Evolutionary conservation across 2,888 invertebrate genomes (phyloP).

Genomic region (Coelogynopora nodosa): DNA sequence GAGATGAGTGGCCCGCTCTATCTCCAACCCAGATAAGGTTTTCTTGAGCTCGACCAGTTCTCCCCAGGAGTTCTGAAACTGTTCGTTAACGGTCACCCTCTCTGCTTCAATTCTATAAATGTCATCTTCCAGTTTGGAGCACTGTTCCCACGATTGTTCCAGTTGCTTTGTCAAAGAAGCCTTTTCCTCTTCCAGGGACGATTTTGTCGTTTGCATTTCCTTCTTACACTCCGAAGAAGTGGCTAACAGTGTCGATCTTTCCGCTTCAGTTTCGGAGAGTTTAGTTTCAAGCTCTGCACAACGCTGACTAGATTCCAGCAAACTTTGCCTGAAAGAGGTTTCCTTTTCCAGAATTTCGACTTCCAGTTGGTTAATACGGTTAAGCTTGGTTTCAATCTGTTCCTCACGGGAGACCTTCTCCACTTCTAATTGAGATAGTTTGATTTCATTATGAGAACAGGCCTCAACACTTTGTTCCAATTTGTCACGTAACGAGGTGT

Average conservation of each 20-base stretch:
- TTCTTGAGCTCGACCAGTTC: neutral
- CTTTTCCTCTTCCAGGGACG: neutral
- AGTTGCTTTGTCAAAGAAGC: neutral
- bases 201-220: neutral
- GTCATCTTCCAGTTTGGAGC: neutral
- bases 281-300: too few species aligned
- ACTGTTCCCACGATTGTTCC: neutral
- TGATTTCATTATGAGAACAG: neutral
- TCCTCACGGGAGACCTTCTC: neutral
- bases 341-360: neutral
- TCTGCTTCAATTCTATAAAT: neutral
- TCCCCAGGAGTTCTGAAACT: neutral
- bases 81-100: neutral
- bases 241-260: too few species aligned
- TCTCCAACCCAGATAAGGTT: neutral
- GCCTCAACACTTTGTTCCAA: neutral
- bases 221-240: neutral
- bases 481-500: neutral
- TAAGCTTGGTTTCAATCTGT: neutral
- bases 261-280: too few species aligned
- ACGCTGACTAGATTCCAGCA: too few species aligned
- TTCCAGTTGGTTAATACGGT: neutral
- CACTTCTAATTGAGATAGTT: neutral
- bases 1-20: neutral
- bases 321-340: neutral